These are phyloP conservation scores for Auanema sp. DNA, from an alignment of 2,888 invertebrate genomes.

Conservation along the genomic window DNA sequence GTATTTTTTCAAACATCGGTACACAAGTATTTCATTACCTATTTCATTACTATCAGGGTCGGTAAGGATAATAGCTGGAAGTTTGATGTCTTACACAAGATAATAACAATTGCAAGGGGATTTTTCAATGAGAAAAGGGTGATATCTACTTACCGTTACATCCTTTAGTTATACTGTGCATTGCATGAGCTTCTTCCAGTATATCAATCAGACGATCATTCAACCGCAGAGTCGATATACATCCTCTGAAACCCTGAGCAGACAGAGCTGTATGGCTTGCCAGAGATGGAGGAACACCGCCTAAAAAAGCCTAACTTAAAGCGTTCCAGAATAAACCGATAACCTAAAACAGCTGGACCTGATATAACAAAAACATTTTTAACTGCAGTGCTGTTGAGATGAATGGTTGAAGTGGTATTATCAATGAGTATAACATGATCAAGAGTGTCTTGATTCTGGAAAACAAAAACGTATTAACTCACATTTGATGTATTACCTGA, in stretches of 20 bases:
- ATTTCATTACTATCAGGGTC: too few species aligned
- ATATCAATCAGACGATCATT: constrained; percentile 43
- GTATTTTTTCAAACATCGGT: too few species aligned
- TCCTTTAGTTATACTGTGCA: constrained; percentile 33
- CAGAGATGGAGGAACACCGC: constrained; percentile 20
- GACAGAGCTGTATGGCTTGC: constrained; percentile 22
- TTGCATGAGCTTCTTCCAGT: constrained; percentile 39
- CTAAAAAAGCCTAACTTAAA: constrained; percentile 1
- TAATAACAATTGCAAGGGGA: too few species aligned
- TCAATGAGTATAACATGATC: constrained; percentile 47
- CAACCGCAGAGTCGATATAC: constrained; percentile 39
- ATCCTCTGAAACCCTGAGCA: constrained; percentile 40
- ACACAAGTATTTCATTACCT: too few species aligned
- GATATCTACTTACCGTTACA: constrained; percentile 37
- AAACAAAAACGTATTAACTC: not conserved
- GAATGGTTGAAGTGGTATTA: constrained; percentile 37
- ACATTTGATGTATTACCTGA: constrained; percentile 25
- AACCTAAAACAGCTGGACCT: constrained; percentile 14
- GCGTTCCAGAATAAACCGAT: not conserved
- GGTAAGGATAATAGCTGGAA: too few species aligned
- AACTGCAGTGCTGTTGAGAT: constrained; percentile 20
- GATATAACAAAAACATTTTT: constrained; percentile 17
- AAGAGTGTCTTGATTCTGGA: constrained; percentile 31
- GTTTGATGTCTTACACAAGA: too few species aligned
- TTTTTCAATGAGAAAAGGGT: too few species aligned